Conservation (phyloP, 2,113 vertebrate genomes). For the Pelusios castaneus region DNA sequence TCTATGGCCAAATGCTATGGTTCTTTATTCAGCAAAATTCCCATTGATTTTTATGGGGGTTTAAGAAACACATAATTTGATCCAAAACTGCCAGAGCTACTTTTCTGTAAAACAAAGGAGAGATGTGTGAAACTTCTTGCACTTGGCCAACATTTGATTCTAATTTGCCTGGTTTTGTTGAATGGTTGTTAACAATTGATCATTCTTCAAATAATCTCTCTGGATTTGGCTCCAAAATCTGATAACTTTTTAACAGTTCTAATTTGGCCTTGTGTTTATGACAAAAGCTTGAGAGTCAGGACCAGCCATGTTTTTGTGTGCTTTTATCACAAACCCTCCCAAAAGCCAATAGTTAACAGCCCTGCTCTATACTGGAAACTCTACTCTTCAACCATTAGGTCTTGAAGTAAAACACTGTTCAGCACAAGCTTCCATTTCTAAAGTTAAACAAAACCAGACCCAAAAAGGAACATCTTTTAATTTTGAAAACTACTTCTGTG, state of each 20-base stretch:
- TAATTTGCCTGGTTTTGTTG: slow-evolving; percentile 34
- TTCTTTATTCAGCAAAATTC: not conserved
- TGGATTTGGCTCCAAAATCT: slow-evolving; percentile 25
- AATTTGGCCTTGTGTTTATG: slow-evolving; percentile 3
- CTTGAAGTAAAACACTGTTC: slow-evolving; percentile 11
- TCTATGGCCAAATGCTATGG: fast-evolving
- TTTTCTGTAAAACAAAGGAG: not conserved
- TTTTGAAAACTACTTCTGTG: slow-evolving; percentile 41
- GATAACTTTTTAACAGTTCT: slow-evolving; percentile 9
- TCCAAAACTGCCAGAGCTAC: not conserved
- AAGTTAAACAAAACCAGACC: slow-evolving; percentile 56
- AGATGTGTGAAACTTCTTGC: not conserved
- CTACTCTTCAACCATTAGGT: slow-evolving; percentile 29
- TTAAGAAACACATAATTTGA: not conserved
- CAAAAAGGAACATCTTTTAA: slow-evolving; percentile 39
- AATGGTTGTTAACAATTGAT: slow-evolving; percentile 39
- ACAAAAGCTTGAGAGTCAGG: not conserved
- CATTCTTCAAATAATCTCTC: slow-evolving; percentile 49
- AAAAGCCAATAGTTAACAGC: not conserved
- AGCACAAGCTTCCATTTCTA: slow-evolving; percentile 32
- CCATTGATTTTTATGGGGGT: not conserved
- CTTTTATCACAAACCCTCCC: not conserved
- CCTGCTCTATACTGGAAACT: not conserved
- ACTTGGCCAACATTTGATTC: slow-evolving; percentile 22
- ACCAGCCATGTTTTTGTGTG: not conserved